Base-by-base conservation (phyloP, 1,140 invertebrate species). In the Nebria ingens region DNA sequence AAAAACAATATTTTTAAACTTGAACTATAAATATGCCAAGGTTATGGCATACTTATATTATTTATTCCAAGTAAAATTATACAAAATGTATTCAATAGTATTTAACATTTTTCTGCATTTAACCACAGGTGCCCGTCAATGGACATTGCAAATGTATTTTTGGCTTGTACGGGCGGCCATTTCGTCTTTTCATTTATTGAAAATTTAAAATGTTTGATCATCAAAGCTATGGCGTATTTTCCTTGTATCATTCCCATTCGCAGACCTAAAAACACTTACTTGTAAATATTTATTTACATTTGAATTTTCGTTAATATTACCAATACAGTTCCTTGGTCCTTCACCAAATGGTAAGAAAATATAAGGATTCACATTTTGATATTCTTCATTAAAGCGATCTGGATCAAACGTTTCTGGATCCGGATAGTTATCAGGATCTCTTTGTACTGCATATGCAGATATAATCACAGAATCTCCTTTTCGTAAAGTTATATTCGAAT, bases 281-380 rank as follows among this genome's bases (percentile, higher is more conserved):
- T 34, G n/a, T 34, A 34, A 34, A 34, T 34, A 34, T 34, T 9
- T 34, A 9, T 34, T n/a, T 9, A 34, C n/a, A 34, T 34, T 34
- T n/a, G n/a, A 34, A 6, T n/a, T 34, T 34, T 9, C n/a, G n/a
- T 19, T 6, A 52, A 20, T 20, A 21, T 22, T 58, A 72, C 77
- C 79, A 53, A 82, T 78, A 61, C 80, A 81, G 63, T 79, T 79
- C 51, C 84, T 71, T 0, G 79, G 79, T n/a, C 84, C 85, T 52
- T 83, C 80, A 25, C 84, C 85, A 62, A 89, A 89, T 1, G 84
- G 82, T 15, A 87, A 72, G 61, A 79, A 86, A 0, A 77, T 63
- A 59, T 74, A 78, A 1, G 71, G 74, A 63, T 76, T 79, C 34
- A 79, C 69, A 11, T 67, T 65, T 19, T 68, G 54, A 19, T 67